Conservation (phyloP, 2,797 vertebrate species). For the Cirrhinus molitorella region DNA sequence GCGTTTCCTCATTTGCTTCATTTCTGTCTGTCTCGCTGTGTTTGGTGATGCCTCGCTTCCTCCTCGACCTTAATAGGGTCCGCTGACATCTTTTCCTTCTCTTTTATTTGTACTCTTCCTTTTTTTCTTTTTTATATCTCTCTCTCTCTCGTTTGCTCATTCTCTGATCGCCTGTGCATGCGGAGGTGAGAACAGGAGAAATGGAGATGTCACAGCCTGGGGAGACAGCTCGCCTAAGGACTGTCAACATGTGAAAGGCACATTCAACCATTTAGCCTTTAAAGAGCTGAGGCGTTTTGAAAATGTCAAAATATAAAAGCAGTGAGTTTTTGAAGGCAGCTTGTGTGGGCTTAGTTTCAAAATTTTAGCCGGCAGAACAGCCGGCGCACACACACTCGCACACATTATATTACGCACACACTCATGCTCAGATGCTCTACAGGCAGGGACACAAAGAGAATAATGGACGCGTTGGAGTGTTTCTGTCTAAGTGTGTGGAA, state of each 20-base stretch:
- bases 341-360: constrained; percentile 55
- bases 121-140: background rate
- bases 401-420: background rate
- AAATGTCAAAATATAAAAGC: constrained; percentile 62
- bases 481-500: constrained; percentile 24
- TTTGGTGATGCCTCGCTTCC: constrained; percentile 40
- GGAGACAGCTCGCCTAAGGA: constrained; percentile 57
- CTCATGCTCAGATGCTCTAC: background rate
- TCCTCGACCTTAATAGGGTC: constrained; percentile 39
- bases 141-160: constrained; percentile 1
- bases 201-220: constrained; percentile 57
- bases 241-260: constrained; percentile 58
- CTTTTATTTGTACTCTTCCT: constrained; percentile 38
- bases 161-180: constrained; percentile 37
- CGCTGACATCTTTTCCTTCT: constrained; percentile 32
- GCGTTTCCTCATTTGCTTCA: constrained; percentile 32
- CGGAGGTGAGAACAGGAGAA: constrained; percentile 57
- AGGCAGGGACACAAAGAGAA: constrained; percentile 37
- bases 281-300: constrained; percentile 57
- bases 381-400: constrained; percentile 4
- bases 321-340: constrained; percentile 55
- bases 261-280: constrained; percentile 62
- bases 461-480: constrained; percentile 34
- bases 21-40: constrained; percentile 16
- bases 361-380: constrained; percentile 21